phyloP scores from a whole-genome alignment of 2,797 vertebrate species.

The Squalus acanthias region DNA sequence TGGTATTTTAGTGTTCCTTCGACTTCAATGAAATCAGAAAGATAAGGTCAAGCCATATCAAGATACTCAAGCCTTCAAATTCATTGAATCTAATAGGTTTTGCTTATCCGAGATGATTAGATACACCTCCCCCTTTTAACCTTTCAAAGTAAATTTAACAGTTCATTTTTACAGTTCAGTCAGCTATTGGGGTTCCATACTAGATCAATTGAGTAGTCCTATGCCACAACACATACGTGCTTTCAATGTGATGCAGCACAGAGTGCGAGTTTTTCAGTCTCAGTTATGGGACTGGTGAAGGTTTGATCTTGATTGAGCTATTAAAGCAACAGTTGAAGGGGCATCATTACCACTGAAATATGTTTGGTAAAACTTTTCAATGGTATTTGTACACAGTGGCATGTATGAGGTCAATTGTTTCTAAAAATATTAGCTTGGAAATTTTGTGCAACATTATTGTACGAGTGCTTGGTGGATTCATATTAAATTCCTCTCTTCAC shows the following conservation, averaged over 20 bases:
- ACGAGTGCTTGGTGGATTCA: neutral
- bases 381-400: neutral
- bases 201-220: neutral
- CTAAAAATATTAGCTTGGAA: neutral
- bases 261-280: neutral
- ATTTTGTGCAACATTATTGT: neutral
- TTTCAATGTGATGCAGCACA: neutral
- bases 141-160: conserved; percentile 9
- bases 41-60: neutral
- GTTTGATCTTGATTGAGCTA: neutral
- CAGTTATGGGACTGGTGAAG: neutral
- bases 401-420: neutral
- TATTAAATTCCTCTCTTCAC: neutral
- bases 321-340: neutral
- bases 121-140: neutral
- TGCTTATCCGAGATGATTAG: neutral
- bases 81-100: neutral
- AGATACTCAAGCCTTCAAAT: neutral
- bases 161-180: neutral
- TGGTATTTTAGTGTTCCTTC: neutral
- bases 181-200: neutral
- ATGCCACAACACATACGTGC: neutral
- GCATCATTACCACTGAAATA: neutral
- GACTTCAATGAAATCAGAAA: neutral
- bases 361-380: neutral